Conservation (phyloP, 2,888 invertebrate species). For the Cephalotes varians region DNA sequence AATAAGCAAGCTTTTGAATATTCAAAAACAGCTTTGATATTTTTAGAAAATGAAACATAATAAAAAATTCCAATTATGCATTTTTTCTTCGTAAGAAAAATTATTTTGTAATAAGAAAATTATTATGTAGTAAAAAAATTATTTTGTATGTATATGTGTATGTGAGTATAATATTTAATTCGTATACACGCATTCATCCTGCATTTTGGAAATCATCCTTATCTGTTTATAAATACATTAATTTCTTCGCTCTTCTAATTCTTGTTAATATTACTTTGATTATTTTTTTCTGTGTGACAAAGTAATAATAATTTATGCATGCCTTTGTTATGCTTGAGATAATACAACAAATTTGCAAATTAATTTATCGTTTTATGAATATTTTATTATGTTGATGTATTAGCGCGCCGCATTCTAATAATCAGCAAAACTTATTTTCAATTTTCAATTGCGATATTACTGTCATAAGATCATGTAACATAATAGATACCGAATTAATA, state of each 20-base stretch:
- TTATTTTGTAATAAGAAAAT: too few relatives aligned
- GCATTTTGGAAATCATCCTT: not conserved
- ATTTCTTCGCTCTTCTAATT: too few relatives aligned
- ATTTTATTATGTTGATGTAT: not conserved
- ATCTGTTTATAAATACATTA: not conserved
- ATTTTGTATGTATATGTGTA: not conserved
- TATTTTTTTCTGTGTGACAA: not conserved
- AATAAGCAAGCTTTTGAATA: too few relatives aligned
- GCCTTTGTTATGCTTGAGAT: not conserved
- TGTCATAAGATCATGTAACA: not conserved
- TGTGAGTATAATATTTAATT: not conserved
- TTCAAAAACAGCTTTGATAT: too few relatives aligned
- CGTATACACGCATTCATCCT: not conserved
- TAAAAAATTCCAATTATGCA: too few relatives aligned
- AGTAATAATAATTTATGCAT: not conserved
- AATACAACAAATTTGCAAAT: not conserved
- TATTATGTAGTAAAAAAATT: not conserved
- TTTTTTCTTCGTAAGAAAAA: too few relatives aligned
- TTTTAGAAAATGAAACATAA: too few relatives aligned
- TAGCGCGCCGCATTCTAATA: conserved; percentile 57
- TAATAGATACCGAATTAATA: not conserved
- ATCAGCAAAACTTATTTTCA: conserved; percentile 60
- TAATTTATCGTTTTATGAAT: not conserved
- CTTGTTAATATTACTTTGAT: too few relatives aligned
- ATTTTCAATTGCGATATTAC: conserved; percentile 52